Conservation (phyloP, 2,888 invertebrate species). For the Sphaeridia pumilis region DNA sequence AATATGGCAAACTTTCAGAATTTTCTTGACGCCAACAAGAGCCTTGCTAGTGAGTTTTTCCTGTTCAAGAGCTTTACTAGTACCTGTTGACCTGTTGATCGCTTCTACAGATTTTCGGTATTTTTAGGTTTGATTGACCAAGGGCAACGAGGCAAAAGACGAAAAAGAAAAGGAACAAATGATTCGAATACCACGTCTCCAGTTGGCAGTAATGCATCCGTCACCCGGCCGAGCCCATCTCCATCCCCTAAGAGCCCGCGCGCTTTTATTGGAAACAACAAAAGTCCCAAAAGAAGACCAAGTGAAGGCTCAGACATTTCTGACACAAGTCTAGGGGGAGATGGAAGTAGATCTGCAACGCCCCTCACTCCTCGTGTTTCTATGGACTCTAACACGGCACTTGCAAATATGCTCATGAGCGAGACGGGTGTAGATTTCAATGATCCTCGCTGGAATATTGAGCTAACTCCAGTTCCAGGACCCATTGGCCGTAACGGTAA, state of each 20-base stretch:
- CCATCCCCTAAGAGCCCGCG: slow-evolving; percentile 28
- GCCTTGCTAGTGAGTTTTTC: too few species aligned
- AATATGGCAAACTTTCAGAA: slow-evolving; percentile 17
- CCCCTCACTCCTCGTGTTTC: slow-evolving; percentile 14
- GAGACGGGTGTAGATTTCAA: slow-evolving; percentile 30
- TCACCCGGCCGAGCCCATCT: slow-evolving; percentile 24
- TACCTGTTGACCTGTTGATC: too few species aligned
- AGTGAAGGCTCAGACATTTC: slow-evolving; percentile 30
- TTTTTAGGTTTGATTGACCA: slow-evolving; percentile 27
- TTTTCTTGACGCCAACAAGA: slow-evolving; percentile 7
- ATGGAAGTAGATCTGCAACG: slow-evolving; percentile 15
- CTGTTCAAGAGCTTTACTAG: too few species aligned
- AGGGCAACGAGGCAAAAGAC: slow-evolving; percentile 23
- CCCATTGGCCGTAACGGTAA: too few species aligned
- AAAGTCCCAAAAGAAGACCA: slow-evolving; percentile 27
- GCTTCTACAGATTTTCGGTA: too few species aligned
- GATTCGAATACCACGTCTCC: not conserved
- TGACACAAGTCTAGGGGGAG: slow-evolving; percentile 15
- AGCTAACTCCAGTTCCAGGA: slow-evolving; percentile 29
- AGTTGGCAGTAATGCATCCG: slow-evolving; percentile 1
- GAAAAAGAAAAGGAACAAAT: slow-evolving; percentile 32
- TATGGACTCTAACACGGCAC: slow-evolving; percentile 15
- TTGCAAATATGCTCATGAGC: slow-evolving; percentile 20
- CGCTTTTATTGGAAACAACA: slow-evolving; percentile 6
- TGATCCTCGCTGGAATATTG: slow-evolving; percentile 32